Conservation (phyloP, 1,140 invertebrate genomes). For the Probaryconus sp. region DNA sequence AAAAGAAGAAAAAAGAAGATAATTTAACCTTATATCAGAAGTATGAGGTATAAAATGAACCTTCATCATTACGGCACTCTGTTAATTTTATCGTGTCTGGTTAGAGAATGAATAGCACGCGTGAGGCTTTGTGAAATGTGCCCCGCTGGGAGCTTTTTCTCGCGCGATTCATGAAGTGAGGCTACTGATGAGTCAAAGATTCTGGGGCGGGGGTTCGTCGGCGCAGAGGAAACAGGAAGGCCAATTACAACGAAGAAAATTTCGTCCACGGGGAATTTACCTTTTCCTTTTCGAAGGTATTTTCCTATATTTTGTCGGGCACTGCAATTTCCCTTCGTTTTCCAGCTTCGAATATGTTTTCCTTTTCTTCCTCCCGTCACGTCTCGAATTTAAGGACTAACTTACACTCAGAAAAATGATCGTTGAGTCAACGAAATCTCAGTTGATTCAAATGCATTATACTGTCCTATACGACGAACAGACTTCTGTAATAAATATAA, state of each 20-base stretch:
- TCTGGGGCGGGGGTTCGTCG: constrained; percentile 37
- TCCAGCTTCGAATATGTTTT: constrained; percentile 6
- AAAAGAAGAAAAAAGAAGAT: too few relatives aligned
- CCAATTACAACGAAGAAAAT: constrained; percentile 67
- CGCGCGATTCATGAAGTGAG: constrained; percentile 17
- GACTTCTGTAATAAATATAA: too few relatives aligned
- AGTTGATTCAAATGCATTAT: too few relatives aligned
- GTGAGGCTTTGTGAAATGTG: constrained; percentile 25
- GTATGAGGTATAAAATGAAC: too few relatives aligned
- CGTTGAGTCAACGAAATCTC: too few relatives aligned
- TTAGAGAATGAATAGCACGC: constrained; percentile 29
- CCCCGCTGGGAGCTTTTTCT: constrained; percentile 43
- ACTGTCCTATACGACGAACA: too few relatives aligned
- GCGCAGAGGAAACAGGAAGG: constrained; percentile 54
- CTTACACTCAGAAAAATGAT: too few relatives aligned
- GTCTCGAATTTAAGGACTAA: too few relatives aligned
- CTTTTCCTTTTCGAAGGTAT: constrained; percentile 38
- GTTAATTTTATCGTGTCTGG: background rate
- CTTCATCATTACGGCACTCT: background rate
- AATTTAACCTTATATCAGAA: too few relatives aligned
- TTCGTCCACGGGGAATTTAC: constrained; percentile 49
- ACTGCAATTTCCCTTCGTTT: constrained; percentile 33
- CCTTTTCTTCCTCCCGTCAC: background rate
- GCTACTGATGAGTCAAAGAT: constrained; percentile 24
- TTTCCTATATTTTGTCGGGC: too few relatives aligned